phyloP scores from a whole-genome alignment of 2,888 invertebrate genomes.

The Amblyjoppa fuscipennis region DNA sequence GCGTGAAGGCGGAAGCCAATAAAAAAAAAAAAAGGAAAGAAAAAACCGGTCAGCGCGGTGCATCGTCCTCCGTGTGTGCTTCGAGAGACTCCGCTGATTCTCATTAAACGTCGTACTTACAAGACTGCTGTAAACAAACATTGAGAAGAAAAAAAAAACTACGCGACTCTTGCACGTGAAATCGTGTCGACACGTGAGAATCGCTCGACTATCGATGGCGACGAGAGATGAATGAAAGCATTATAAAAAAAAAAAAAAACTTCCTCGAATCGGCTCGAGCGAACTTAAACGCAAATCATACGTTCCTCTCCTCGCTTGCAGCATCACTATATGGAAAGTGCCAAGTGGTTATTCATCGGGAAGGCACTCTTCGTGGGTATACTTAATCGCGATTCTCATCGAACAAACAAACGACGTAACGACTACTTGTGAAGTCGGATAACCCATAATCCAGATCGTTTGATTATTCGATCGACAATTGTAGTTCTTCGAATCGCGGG shows the following conservation, averaged over 20 bases:
- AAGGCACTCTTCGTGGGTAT: neutral
- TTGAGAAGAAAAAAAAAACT: constrained; percentile 10
- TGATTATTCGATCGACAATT: neutral
- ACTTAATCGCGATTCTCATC: neutral
- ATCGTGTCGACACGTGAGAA: neutral
- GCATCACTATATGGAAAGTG: neutral
- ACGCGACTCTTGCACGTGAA: neutral
- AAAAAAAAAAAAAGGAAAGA: too few species aligned
- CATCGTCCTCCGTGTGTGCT: constrained; percentile 50
- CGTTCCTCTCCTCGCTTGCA: neutral
- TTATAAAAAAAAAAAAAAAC: neutral
- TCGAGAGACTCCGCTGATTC: neutral
- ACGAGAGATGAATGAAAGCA: neutral
- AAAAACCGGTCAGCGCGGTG: constrained; percentile 28
- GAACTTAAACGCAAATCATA: neutral
- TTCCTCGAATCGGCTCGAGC: neutral
- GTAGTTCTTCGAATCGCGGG: neutral
- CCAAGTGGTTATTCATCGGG: constrained; percentile 4
- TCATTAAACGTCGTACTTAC: neutral
- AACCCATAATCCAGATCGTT: neutral
- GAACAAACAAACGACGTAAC: neutral
- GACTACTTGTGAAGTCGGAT: neutral
- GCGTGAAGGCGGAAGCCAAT: constrained; percentile 28
- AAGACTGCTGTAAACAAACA: constrained; percentile 42
- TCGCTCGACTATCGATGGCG: neutral